phyloP scores from a whole-genome alignment of 1,140 invertebrate genomes.

The Cotesia glomerata region DNA sequence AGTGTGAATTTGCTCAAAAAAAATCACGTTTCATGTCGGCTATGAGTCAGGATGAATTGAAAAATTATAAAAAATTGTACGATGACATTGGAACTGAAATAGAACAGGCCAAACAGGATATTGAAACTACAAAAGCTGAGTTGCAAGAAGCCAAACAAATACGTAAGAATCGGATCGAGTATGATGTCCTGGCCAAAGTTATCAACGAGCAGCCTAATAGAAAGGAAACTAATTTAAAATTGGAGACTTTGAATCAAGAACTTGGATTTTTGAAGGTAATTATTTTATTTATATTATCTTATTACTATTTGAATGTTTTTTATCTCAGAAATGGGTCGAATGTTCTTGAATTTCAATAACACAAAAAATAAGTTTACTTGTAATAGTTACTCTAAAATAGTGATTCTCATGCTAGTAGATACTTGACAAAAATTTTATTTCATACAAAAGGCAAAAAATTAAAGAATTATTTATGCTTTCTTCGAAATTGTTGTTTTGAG shows the following conservation, averaged over 20 bases:
- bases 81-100: slow-evolving; percentile 80
- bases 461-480: too few relatives aligned
- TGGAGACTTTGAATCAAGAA: slow-evolving; percentile 78
- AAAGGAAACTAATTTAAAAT: slow-evolving; percentile 78
- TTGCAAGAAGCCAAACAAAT: slow-evolving; percentile 81
- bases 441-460: too few relatives aligned
- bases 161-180: slow-evolving; percentile 89
- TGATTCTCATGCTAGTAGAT: too few relatives aligned
- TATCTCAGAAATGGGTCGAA: too few relatives aligned
- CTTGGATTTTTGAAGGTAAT: slow-evolving; percentile 69
- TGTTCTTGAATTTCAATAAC: too few relatives aligned
- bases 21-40: slow-evolving; percentile 80
- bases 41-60: slow-evolving; percentile 84
- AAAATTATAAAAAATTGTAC: slow-evolving; percentile 83
- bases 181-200: slow-evolving; percentile 89
- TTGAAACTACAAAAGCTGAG: slow-evolving; percentile 77
- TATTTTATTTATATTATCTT: neutral
- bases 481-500: too few relatives aligned
- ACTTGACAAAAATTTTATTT: too few relatives aligned
- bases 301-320: neutral
- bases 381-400: too few relatives aligned
- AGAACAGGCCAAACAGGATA: slow-evolving; percentile 75
- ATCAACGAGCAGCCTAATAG: slow-evolving; percentile 90
- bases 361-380: too few relatives aligned
- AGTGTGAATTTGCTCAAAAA: slow-evolving; percentile 87